Evolutionary conservation across 2,113 vertebrate species (phyloP), one percentile per base, ranked within the genome.

Genomic region (Sinosuthora webbiana): DNA sequence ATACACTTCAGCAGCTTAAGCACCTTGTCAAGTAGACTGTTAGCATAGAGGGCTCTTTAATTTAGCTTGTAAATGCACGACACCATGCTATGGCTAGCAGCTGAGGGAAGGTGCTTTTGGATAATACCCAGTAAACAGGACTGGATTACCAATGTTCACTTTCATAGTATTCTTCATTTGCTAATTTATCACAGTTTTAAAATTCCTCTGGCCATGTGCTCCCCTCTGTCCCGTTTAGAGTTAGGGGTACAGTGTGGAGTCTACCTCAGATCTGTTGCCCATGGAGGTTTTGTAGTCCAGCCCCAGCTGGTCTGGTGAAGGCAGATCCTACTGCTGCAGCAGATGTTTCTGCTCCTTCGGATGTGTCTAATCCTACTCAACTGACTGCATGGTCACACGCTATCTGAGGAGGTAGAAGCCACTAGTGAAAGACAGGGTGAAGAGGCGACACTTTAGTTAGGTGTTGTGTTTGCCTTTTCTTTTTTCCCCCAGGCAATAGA

Each of bases 31-130:
- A 45, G 24, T 53, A 78, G 49, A 82, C 71, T 82, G 91, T 91
- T 91, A 91, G 93, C 47, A 39, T 19, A 83, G 59, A 89, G 45
- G 28, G n/a, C 64, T 89, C 76, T 88, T 90, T 52, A 60, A 84
- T 81, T 87, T 44, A 75, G 65, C 73, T 71, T 74, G 42, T 44
- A 87, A 87, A 89, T 39, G 30, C 50, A 84, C 0, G 0, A 70
- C 27, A 63, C 7, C 9, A 30, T 37, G 39, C 24, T 64, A 47
- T 0, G 2, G 37, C 63, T 86, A 76, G 56, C 19, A 76, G 33
- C 13, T 39, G 22, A 84, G 9, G 52, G 30, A 81, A 63, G 7
- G 30, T 67, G 27, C 15, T 84, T 56, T 68, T 75, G 42, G 39
- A 50, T 59, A 62, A 71, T 15, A 57, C 10, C 9, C 17, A 53